phyloP scores from a whole-genome alignment of 2,113 vertebrate species.

The Tragulus kanchil region DNA sequence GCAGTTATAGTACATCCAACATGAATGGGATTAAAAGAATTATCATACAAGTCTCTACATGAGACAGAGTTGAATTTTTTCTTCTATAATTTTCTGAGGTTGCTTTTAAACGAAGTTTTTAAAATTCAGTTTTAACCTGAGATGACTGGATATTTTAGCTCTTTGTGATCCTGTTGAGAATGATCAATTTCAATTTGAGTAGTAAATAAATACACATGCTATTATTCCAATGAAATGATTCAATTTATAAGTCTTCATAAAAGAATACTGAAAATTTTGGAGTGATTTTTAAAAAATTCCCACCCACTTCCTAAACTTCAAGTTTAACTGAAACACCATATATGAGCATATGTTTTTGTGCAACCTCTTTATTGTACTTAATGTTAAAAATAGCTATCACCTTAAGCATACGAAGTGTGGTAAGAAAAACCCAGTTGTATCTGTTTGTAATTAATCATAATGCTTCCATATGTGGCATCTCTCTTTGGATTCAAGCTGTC shows the following conservation, averaged over 20 bases:
- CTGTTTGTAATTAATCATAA: slow-evolving; percentile 90
- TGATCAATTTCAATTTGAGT: slow-evolving; percentile 5
- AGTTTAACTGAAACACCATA: not conserved
- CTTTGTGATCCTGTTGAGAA: not conserved
- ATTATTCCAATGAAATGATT: slow-evolving; percentile 15
- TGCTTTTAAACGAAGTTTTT: not conserved
- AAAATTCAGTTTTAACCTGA: not conserved
- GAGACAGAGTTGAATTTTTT: not conserved
- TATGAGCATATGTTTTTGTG: not conserved
- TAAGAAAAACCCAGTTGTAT: slow-evolving; percentile 78
- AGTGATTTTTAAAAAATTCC: not conserved
- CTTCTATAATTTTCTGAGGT: not conserved
- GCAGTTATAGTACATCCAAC: not conserved
- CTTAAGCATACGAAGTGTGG: slow-evolving; percentile 79
- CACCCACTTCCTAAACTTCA: not conserved
- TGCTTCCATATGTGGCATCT: slow-evolving; percentile 89
- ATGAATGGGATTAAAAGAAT: not conserved
- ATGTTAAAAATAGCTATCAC: slow-evolving; percentile 82
- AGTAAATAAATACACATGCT: not conserved
- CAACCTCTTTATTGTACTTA: not conserved
- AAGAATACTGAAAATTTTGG: not conserved
- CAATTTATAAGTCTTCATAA: slow-evolving; percentile 42
- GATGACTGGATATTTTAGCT: not conserved
- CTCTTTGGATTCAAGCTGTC: slow-evolving; percentile 84
- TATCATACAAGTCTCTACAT: not conserved